A percentile compares a stretch with the other conserved stretches of the same genome.
phyloP scores from a whole-genome alignment of 2,888 invertebrate species.

The Gonocerus acuteangulatus region DNA sequence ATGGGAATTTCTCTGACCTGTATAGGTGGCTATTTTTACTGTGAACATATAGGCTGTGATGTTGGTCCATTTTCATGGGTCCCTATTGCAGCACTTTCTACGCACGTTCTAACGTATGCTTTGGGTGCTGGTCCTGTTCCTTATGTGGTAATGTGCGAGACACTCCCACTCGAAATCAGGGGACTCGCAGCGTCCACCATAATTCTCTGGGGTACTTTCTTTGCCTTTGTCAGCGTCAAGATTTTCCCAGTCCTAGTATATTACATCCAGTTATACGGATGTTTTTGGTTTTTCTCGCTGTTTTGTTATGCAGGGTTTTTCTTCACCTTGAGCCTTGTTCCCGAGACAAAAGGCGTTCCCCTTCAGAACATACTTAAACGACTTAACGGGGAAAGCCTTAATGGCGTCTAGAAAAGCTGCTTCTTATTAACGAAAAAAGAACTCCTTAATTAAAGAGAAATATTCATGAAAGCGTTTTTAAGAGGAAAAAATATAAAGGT shows the following conservation, averaged over 20 bases:
- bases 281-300: conserved; percentile 45
- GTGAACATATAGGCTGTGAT: conserved; percentile 35
- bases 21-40: conserved; percentile 41
- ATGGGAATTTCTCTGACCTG: conserved; percentile 41
- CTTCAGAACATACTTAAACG: conserved; percentile 45
- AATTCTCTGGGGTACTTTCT: conserved; percentile 45
- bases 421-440: too few species aligned
- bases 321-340: conserved; percentile 43
- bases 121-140: conserved; percentile 46
- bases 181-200: conserved; percentile 45
- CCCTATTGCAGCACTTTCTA: conserved; percentile 44
- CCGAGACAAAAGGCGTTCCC: conserved; percentile 46
- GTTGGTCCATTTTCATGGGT: conserved; percentile 40
- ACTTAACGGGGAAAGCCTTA: conserved; percentile 29
- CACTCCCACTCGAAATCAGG: conserved; percentile 46
- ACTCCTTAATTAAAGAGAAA: too few species aligned
- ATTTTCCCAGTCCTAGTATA: conserved; percentile 44
- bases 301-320: conserved; percentile 43
- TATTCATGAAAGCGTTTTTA: too few species aligned
- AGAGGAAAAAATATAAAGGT: too few species aligned
- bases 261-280: conserved; percentile 43
- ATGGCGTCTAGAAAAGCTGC: not conserved
- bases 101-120: conserved; percentile 46
- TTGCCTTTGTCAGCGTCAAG: conserved; percentile 44
- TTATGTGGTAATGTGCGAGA: conserved; percentile 46